Conservation (phyloP, 2,797 vertebrate genomes). For the Melanotaenia trifasciata region DNA sequence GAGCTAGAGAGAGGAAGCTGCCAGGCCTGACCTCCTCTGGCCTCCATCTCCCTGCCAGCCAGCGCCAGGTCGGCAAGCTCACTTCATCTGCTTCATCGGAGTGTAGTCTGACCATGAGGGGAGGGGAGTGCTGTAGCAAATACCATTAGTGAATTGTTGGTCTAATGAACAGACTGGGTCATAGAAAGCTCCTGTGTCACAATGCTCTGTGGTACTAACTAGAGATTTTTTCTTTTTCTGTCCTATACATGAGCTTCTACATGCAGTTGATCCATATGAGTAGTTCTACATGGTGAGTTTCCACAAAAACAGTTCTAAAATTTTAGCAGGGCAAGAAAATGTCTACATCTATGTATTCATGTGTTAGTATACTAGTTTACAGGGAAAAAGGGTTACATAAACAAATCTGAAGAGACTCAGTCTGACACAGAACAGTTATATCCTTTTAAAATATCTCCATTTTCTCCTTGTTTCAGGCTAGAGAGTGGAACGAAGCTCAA, state of each 20-base stretch:
- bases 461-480: slow-evolving; percentile 5
- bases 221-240: slow-evolving; percentile 52
- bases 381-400: not conserved
- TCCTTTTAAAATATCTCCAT: not conserved
- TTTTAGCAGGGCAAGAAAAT: slow-evolving; percentile 20
- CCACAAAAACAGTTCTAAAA: slow-evolving; percentile 18
- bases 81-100: slow-evolving; percentile 73
- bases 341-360: not conserved
- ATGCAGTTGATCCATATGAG: slow-evolving; percentile 30
- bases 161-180: slow-evolving; percentile 74
- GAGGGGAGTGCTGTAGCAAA: slow-evolving; percentile 70
- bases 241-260: slow-evolving; percentile 23
- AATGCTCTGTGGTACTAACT: slow-evolving; percentile 57
- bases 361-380: not conserved
- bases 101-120: slow-evolving; percentile 54
- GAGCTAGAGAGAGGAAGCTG: slow-evolving; percentile 68
- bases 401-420: not conserved
- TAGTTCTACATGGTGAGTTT: not conserved
- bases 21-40: slow-evolving; percentile 76
- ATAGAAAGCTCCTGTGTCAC: slow-evolving; percentile 60
- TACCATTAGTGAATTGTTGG: slow-evolving; percentile 78
- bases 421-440: not conserved
- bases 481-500: slow-evolving; percentile 22
- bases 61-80: slow-evolving; percentile 69
- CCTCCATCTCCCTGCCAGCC: slow-evolving; percentile 68